Conservation (phyloP, 23 tunicate genomes). For the Clavelina lepadiformis region DNA sequence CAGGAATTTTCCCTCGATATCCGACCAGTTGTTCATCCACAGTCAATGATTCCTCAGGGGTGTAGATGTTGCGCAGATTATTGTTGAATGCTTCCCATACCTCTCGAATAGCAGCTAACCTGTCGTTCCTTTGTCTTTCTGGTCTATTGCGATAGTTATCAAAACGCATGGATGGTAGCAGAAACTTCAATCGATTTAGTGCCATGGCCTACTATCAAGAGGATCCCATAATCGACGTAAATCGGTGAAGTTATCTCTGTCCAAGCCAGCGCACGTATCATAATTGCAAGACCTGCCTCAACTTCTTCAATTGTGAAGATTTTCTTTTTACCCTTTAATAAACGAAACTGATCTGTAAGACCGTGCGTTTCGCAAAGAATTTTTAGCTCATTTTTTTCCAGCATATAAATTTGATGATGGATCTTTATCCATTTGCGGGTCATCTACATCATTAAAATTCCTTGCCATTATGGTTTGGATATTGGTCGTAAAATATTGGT, state of each 20-base stretch:
- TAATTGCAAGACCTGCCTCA: no score
- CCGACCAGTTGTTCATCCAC: constrained; percentile 26
- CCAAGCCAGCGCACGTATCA: no score
- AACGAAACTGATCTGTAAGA: no score
- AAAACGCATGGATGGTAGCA: constrained; percentile 19
- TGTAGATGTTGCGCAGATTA: constrained; percentile 26
- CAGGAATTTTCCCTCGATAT: constrained; percentile 17
- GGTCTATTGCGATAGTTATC: constrained; percentile 16
- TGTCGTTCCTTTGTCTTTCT: constrained; percentile 9
- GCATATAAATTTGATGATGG: no score
- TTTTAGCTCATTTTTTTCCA: no score
- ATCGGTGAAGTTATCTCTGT: not conserved
- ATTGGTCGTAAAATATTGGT: no score
- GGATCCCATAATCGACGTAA: constrained; percentile 8
- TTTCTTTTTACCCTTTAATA: no score
- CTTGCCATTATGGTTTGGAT: no score
- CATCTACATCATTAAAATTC: no score
- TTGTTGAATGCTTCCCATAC: constrained; percentile 10
- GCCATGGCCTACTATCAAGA: constrained; percentile 16
- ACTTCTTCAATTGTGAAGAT: no score
- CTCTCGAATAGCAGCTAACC: constrained; percentile 16
- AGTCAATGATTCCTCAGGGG: constrained; percentile 11
- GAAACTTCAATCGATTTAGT: constrained; percentile 12
- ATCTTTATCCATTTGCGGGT: no score
- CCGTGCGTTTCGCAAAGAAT: no score